These are phyloP conservation scores for Psittacus erithacus DNA, from an alignment of 2,113 vertebrate genomes.

Conservation along the genomic window DNA sequence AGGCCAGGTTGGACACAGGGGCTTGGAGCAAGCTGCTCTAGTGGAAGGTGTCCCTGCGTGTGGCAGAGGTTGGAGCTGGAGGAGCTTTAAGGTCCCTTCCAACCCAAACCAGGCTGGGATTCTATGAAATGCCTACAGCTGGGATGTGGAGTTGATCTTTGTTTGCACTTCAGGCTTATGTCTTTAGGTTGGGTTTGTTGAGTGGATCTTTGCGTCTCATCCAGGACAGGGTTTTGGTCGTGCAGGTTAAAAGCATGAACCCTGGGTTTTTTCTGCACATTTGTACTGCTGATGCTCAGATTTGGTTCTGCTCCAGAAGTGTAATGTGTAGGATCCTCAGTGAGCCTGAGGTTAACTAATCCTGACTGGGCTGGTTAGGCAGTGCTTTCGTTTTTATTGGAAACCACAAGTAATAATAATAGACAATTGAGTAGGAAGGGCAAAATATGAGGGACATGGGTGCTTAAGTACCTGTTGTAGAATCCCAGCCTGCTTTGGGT, in stretches of 20 bases:
- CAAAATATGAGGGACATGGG: accelerated
- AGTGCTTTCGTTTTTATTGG: not conserved
- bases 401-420: not conserved
- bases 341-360: not conserved
- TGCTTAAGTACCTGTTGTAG: not conserved
- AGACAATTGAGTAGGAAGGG: not conserved
- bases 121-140: not conserved
- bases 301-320: not conserved
- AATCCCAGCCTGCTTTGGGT: too few species aligned
- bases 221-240: not conserved
- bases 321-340: not conserved
- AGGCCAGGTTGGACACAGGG: too few species aligned
- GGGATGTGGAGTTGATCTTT: not conserved
- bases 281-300: not conserved
- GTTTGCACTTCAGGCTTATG: accelerated
- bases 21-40: too few species aligned
- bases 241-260: not conserved
- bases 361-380: accelerated
- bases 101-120: too few species aligned
- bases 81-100: too few species aligned
- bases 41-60: too few species aligned
- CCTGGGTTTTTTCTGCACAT: accelerated
- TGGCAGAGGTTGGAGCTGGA: too few species aligned
- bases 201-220: not conserved
- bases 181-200: not conserved